Evolutionary conservation across 2,797 vertebrate species (phyloP).

Genomic region (Aphelocoma californica): DNA sequence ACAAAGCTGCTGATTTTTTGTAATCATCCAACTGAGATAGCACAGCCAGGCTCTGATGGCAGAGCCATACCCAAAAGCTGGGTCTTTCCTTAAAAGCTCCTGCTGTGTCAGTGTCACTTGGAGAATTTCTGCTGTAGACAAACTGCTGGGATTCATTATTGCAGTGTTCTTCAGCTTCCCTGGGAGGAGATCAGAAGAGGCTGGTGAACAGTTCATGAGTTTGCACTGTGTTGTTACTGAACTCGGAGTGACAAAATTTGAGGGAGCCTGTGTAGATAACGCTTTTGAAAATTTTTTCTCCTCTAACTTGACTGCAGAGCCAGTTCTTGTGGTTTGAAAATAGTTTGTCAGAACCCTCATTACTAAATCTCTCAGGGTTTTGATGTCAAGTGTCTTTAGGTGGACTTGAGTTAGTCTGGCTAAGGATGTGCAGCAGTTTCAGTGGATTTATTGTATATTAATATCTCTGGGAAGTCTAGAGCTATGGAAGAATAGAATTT

Average conservation of each 20-base stretch:
- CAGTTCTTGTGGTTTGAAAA: not conserved
- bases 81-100: not conserved
- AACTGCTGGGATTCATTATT: not conserved
- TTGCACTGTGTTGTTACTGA: not conserved
- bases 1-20: not conserved
- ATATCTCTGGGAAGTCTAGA: not conserved
- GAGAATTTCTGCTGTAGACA: not conserved
- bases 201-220: not conserved
- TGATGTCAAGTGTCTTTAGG: not conserved
- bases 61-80: not conserved
- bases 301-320: not conserved
- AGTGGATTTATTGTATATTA: not conserved
- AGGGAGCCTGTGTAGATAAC: not conserved
- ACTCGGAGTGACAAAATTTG: not conserved
- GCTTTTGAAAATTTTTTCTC: not conserved
- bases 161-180: not conserved
- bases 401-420: not conserved
- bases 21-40: not conserved
- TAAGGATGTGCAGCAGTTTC: not conserved
- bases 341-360: not conserved
- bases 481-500: not conserved
- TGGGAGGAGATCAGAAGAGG: not conserved
- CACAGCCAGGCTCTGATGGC: not conserved
- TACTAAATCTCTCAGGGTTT: not conserved
- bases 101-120: not conserved